Base-by-base conservation (phyloP, 1,140 invertebrate genomes). In the Zophobas atratus region DNA sequence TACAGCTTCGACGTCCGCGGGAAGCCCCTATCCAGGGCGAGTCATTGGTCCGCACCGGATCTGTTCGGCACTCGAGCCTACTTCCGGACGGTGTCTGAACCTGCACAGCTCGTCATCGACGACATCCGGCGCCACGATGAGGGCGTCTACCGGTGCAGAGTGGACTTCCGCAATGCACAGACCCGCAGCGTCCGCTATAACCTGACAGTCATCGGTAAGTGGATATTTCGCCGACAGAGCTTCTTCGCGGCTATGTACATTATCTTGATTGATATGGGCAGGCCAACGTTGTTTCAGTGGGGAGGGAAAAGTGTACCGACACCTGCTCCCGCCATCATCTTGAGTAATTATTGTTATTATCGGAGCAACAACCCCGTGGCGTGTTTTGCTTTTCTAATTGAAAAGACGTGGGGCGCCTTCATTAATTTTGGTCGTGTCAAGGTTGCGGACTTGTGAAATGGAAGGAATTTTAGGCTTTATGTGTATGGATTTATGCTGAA, bases 151-250 rank as follows among this genome's bases (percentile, higher is more conserved):
- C 89, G 95, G 70, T 97, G 96, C 87, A 88, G 95, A 80, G 94
- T 97, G 72, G 95, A 97, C 88, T 97, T 96, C 88, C 89, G 92
- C 73, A 95, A 95, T 84, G 94, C 94, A 49, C 94, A 96, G 86
- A 96, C 95, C 20, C 91, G 94, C 82, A 96, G 94, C 86, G 94
- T 95, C 84, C 91, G 93, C 82, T 95, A 96, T 87, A 96, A 96
- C 87, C 91, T 97, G 79, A 95, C 94, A 75, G 94, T 97, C 81
- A 94, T 97, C 84, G 94, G 95, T 97, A 87, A 94, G 94, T 90
- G 20, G 20, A 20, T 20, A 20, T 20, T 20, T 20, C 20, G 20
- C 20, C 20, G 20, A 8, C 1, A 41, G 1, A 55, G 35, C 53
- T 55, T 55, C 20, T 55, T 55, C 53, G 20, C 20, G 20, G 20